Conservation (phyloP, 2,797 vertebrate genomes). For the Arnoldichthys spilopterus region DNA sequence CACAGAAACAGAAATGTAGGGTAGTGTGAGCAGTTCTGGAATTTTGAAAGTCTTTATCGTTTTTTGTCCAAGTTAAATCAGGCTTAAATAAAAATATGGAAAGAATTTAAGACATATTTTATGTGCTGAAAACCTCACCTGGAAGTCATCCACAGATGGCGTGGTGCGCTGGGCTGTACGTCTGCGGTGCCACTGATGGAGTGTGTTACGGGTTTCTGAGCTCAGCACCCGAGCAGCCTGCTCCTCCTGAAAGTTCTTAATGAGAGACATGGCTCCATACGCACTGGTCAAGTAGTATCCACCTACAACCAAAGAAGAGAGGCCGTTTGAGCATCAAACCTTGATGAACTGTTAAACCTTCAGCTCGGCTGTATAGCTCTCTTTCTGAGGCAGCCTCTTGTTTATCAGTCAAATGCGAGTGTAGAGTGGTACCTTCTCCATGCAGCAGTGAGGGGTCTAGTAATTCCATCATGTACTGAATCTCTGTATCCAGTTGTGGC, state of each 20-base stretch:
- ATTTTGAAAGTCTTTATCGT: background rate
- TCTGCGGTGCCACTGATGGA: slow-evolving; percentile 93
- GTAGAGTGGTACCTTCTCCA: slow-evolving; percentile 86
- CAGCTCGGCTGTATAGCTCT: background rate
- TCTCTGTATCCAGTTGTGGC: slow-evolving; percentile 92
- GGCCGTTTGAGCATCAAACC: background rate
- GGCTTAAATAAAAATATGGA: background rate
- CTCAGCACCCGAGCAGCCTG: slow-evolving; percentile 91
- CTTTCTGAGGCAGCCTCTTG: background rate
- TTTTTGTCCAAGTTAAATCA: background rate
- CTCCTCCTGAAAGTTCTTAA: slow-evolving; percentile 97
- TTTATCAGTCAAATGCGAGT: background rate
- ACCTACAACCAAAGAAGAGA: slow-evolving; percentile 72
- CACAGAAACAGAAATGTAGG: background rate
- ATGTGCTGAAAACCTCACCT: slow-evolving; percentile 79
- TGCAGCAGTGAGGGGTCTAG: slow-evolving; percentile 92
- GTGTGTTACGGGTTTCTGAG: slow-evolving; percentile 91
- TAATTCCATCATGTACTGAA: slow-evolving; percentile 98
- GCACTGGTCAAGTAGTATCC: slow-evolving; percentile 97
- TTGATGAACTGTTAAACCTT: background rate
- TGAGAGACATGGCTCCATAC: slow-evolving; percentile 93
- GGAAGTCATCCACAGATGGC: slow-evolving; percentile 94
- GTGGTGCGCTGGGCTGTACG: slow-evolving; percentile 87
- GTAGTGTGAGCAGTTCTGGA: background rate
- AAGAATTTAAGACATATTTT: slow-evolving; percentile 53